phyloP scores from a whole-genome alignment of 2,113 vertebrate species.

The Pomatostomus ruficeps region DNA sequence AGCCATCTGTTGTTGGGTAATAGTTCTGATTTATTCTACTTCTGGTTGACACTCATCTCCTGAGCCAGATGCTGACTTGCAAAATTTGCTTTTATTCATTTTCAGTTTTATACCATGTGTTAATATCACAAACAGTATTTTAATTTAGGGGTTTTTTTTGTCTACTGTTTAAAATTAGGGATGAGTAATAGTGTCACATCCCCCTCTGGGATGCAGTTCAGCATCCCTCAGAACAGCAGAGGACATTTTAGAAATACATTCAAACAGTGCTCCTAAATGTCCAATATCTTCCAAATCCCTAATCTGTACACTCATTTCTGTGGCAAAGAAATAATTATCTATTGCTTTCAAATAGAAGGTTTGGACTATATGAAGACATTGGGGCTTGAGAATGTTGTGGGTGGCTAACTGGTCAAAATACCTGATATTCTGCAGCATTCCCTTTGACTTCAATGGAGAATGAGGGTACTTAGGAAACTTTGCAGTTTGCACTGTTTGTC shows the following conservation, averaged over 20 bases:
- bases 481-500: background rate
- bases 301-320: background rate
- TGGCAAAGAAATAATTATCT: background rate
- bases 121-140: conserved; percentile 29
- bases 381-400: background rate
- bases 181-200: conserved; percentile 25
- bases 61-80: conserved; percentile 51
- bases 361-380: background rate
- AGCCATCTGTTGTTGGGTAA: conserved; percentile 52
- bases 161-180: background rate
- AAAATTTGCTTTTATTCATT: conserved; percentile 30
- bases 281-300: background rate
- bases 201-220: background rate
- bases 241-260: background rate
- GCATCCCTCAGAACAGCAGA: background rate
- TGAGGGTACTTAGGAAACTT: background rate
- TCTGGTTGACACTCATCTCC: background rate
- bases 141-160: background rate
- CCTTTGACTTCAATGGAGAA: background rate
- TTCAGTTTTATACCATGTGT: conserved; percentile 22
- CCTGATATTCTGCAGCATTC: background rate
- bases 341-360: background rate
- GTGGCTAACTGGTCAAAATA: background rate
- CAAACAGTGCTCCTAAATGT: background rate
- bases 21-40: conserved; percentile 53